These are phyloP conservation scores for Micropoecilia bifurca DNA, from an alignment of 2,797 vertebrate genomes.

Conservation along the genomic window DNA sequence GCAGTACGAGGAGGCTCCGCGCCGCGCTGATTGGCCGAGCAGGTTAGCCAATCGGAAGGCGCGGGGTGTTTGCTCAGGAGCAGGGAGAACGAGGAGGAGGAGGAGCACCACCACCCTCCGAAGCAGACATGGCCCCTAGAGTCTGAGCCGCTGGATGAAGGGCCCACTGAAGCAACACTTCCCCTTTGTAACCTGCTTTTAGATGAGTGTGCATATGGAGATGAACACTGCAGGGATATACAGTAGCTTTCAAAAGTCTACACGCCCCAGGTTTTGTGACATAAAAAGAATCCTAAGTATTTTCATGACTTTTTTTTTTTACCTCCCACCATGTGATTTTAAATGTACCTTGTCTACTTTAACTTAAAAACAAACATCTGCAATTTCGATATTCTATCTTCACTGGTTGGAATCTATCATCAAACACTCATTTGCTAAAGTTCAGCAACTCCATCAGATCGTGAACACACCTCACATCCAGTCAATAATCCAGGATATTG, in stretches of 20 bases:
- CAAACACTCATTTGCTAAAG: not conserved
- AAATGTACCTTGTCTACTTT: not conserved
- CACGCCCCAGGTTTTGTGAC: not conserved
- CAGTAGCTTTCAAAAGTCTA: not conserved
- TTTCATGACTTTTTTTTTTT: not conserved
- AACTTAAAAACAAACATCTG: not conserved
- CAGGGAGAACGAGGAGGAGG: conserved; percentile 42
- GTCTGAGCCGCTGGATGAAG: conserved; percentile 51
- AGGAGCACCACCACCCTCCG: conserved; percentile 7
- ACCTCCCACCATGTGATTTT: not conserved
- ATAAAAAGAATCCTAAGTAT: not conserved
- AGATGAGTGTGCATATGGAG: conserved; percentile 44
- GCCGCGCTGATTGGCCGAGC: conserved; percentile 72
- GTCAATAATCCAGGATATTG: not conserved
- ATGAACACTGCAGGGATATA: conserved; percentile 26
- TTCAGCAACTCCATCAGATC: not conserved
- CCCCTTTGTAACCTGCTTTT: conserved; percentile 49
- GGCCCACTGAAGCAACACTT: conserved; percentile 58
- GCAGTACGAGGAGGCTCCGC: conserved; percentile 60
- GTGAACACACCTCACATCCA: not conserved
- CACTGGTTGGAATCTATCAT: not conserved
- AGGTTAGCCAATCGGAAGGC: conserved; percentile 68
- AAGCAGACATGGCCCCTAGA: conserved; percentile 56
- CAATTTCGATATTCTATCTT: not conserved
- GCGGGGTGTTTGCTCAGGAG: conserved; percentile 66